These are phyloP conservation scores for Ochropleura leucogaster DNA, from an alignment of 2,888 invertebrate species.

Conservation along the genomic window DNA sequence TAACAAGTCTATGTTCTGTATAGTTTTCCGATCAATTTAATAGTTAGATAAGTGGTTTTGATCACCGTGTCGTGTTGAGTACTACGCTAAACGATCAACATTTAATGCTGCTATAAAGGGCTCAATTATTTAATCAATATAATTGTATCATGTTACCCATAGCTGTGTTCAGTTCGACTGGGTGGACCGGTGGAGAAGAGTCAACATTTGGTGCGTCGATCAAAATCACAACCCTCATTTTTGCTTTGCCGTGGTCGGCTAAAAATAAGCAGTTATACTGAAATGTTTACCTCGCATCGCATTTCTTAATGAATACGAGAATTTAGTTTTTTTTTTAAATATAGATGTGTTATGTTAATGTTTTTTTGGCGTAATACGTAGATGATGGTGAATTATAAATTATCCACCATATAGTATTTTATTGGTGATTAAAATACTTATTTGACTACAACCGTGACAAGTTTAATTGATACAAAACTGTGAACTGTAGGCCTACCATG, in stretches of 20 bases:
- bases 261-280: too few species aligned
- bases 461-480: not conserved
- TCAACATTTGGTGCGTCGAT: too few species aligned
- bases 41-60: not conserved
- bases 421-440: not conserved
- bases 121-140: not conserved
- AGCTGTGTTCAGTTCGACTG: not conserved
- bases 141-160: not conserved
- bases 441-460: not conserved
- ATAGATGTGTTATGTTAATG: too few species aligned
- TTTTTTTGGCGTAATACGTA: too few species aligned
- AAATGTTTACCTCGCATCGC: too few species aligned
- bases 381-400: not conserved
- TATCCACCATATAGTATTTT: not conserved
- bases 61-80: not conserved
- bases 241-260: too few species aligned
- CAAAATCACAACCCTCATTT: too few species aligned
- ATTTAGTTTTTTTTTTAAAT: too few species aligned
- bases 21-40: not conserved
- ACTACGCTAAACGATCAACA: not conserved
- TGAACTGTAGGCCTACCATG: not conserved
- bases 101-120: not conserved
- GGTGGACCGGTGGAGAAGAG: not conserved
- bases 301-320: too few species aligned
- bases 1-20: not conserved